A percentile compares a stretch with the other conserved stretches of the same genome.
phyloP scores from a whole-genome alignment of 35 echinoderm and acorn worm genomes.

The Chiridota heheva region DNA sequence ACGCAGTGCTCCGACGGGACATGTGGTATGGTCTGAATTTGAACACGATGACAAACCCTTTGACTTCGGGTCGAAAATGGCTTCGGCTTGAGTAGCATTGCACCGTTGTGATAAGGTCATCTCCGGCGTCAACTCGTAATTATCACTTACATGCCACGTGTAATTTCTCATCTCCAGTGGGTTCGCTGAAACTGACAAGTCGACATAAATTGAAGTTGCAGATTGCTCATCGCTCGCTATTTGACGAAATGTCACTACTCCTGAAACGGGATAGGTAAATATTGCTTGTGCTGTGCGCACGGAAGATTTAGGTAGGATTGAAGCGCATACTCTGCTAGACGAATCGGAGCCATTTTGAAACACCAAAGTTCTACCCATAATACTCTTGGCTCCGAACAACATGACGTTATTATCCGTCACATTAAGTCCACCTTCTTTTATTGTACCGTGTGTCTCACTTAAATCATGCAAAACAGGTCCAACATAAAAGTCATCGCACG shows the following conservation, averaged over 20 bases:
- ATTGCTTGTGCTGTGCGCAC: conserved; percentile 73
- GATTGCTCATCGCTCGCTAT: neutral
- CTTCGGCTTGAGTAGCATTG: neutral
- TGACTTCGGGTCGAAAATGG: conserved; percentile 28
- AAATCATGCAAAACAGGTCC: conserved; percentile 41
- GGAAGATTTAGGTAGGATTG: conserved; percentile 42
- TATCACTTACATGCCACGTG: conserved; percentile 55
- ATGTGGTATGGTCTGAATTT: neutral
- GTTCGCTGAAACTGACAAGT: conserved; percentile 51
- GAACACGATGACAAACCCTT: neutral
- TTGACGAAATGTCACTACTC: conserved; percentile 77
- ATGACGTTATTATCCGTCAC: conserved; percentile 2
- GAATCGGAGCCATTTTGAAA: conserved; percentile 15
- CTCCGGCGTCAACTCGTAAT: conserved; percentile 31
- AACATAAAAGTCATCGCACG: conserved; percentile 33
- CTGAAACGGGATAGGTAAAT: conserved; percentile 72
- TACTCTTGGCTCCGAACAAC: conserved; percentile 31
- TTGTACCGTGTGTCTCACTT: conserved; percentile 9
- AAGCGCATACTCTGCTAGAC: conserved; percentile 41
- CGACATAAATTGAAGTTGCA: conserved; percentile 64
- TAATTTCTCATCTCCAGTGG: conserved; percentile 32
- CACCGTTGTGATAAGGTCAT: conserved; percentile 65
- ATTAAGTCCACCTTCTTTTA: neutral
- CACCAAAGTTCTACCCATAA: conserved; percentile 66
- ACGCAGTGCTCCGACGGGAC: conserved; percentile 40